Evolutionary conservation across 1,140 invertebrate species (phyloP), one percentile per base, ranked within the genome.

Genomic region (Rhynchophorus ferrugineus): DNA sequence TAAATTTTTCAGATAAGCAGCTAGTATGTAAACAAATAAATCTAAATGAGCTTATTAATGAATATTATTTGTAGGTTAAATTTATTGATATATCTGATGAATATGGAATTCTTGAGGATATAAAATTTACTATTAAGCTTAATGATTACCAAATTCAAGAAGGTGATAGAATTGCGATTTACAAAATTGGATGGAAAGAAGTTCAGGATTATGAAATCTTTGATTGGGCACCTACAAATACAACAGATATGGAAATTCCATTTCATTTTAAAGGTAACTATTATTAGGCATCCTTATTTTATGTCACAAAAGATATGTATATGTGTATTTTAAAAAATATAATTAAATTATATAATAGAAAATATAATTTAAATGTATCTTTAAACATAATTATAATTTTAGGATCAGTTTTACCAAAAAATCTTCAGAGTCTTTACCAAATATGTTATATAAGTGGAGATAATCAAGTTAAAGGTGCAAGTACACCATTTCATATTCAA

Each of bases 401-500:
- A 64, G 62, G 53, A 50, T 24, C 53, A 17, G 20, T 47, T 38
- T 48, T 65, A 29, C 62, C 62, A 17, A 63, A 56, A 43, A 58
- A 56, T 18, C 44, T 44, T n/a, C 44, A 22, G 2, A 59, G 64
- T 19, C 44, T 62, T 19, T 64, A 60, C 41, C 64, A 66, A 41
- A 56, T 66, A 9, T 66, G 64, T 49, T 66, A 64, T 52, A 60
- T 66, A 34, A 59, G 56, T 36, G 49, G 53, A 3, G 56, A 66
- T 34, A 65, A 63, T 43, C 49, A 57, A 34, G 41, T 64, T 3
- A 46, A 59, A 18, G 64, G 61, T 14, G 62, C 57, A 13, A 66
- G 61, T 44, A 48, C 56, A 19, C 61, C 64, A 1, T 63, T 66
- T 44, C 59, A 63, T 29, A 57, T 65, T 20, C 22, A 34, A 47